phyloP scores from a whole-genome alignment of 2,888 invertebrate genomes.

The Heliconius cydno region DNA sequence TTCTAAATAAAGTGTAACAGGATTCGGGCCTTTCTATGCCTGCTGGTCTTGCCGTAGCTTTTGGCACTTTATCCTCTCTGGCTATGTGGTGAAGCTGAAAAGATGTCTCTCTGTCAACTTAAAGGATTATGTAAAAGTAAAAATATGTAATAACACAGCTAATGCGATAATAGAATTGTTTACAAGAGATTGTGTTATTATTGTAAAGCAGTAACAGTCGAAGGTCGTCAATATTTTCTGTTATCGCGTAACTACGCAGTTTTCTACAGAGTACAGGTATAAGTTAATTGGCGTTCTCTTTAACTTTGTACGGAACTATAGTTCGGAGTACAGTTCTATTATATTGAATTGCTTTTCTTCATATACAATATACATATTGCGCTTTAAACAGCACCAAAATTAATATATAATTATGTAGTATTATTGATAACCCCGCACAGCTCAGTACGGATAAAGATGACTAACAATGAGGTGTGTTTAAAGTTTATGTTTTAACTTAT shows the following conservation, averaged over 20 bases:
- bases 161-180: not conserved
- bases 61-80: too few relatives aligned
- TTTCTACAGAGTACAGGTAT: not conserved
- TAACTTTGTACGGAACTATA: too few relatives aligned
- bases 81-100: not conserved
- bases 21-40: too few relatives aligned
- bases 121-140: not conserved
- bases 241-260: constrained; percentile 17
- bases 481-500: not conserved
- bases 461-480: not conserved
- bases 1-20: too few relatives aligned
- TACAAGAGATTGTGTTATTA: too few relatives aligned
- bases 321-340: too few relatives aligned
- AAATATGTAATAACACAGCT: not conserved
- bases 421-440: not conserved
- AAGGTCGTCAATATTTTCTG: constrained; percentile 7
- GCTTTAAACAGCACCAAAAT: not conserved
- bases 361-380: too few relatives aligned
- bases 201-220: not conserved
- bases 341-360: too few relatives aligned
- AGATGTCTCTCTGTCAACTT: not conserved
- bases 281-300: not conserved
- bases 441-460: not conserved
- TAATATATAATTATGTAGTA: not conserved
- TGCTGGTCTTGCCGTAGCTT: too few relatives aligned